Base-by-base conservation (phyloP, 2,113 vertebrate genomes). In the Tapirus terrestris region DNA sequence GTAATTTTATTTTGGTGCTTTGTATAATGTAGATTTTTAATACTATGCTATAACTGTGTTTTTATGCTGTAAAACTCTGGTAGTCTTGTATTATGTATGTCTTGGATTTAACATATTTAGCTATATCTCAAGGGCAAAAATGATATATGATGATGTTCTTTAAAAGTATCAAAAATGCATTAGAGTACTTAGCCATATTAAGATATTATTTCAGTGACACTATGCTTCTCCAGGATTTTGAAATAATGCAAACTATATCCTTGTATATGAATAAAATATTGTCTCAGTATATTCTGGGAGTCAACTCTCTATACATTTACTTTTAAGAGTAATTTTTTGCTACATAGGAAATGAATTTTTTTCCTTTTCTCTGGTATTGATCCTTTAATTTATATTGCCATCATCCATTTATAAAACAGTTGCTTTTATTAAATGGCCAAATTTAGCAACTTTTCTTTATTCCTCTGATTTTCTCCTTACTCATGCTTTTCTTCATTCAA, bases 121-220 rank as follows among this genome's bases (percentile, higher is more conserved):
- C 27, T 75, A n/a, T 82, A 63, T 65, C 60, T 86, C 75, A 85
- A 91, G 68, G 45, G 56, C 65, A 91, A 90, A 95, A 68, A 33
- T 90, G 25, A 75, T 53, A 12, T 65, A 72, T 61, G 16, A 61
- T 93, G 67, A 48, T 87, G 20, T 76, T 90, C n/a, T 68, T 82
- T 25, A 80, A 51, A 67, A 86, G 68, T 80, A 76, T 81, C 17
- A 89, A 91, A 83, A 70, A 45, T 67, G 4, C 12, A 86, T 72
- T 85, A 36, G 5, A 11, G 1, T 48, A 48, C 8, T 86, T 29
- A 75, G n/a, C 17, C 53, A 75, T 87, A 82, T 88, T 88, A 93
- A 68, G 51, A 61, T 81, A 58, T 36, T 72, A 79, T 83, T 83
- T 12, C 17, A 77, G 27, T 53, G 31, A 77, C 13, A 93, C 5